phyloP scores from a whole-genome alignment of 2,113 vertebrate genomes.

The Hyperopisus bebe region DNA sequence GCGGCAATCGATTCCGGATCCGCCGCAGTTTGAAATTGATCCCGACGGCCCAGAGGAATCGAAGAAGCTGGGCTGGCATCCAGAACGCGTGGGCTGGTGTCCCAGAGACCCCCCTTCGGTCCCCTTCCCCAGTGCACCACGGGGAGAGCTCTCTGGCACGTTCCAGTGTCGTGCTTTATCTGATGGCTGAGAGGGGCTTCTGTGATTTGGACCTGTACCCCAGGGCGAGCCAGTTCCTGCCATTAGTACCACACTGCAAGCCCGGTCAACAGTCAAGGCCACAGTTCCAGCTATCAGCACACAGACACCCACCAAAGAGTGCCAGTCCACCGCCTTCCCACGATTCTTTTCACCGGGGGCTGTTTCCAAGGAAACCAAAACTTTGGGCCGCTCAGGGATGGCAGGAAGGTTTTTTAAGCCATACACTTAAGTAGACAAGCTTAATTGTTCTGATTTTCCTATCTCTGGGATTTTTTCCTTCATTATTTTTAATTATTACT shows the following conservation, averaged over 20 bases:
- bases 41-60: not conserved
- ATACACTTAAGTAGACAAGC: not conserved
- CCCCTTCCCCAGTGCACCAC: not conserved
- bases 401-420: not conserved
- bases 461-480: not conserved
- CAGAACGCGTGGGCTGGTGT: not conserved
- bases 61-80: not conserved
- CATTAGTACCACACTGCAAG: no score
- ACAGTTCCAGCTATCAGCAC: not conserved
- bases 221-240: not conserved
- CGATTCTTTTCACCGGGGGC: no score
- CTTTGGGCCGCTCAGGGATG: not conserved
- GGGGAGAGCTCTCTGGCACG: not conserved
- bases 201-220: not conserved
- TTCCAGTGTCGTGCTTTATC: not conserved
- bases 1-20: not conserved
- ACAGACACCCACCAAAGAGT: not conserved
- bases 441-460: not conserved
- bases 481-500: slow-evolving; percentile 8
- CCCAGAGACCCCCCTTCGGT: not conserved
- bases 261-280: not conserved
- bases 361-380: slow-evolving; percentile 2
- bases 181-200: not conserved
- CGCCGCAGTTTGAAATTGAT: not conserved
- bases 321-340: not conserved